phyloP scores from a whole-genome alignment of 2,113 vertebrate genomes.

The Hydropotes inermis region DNA sequence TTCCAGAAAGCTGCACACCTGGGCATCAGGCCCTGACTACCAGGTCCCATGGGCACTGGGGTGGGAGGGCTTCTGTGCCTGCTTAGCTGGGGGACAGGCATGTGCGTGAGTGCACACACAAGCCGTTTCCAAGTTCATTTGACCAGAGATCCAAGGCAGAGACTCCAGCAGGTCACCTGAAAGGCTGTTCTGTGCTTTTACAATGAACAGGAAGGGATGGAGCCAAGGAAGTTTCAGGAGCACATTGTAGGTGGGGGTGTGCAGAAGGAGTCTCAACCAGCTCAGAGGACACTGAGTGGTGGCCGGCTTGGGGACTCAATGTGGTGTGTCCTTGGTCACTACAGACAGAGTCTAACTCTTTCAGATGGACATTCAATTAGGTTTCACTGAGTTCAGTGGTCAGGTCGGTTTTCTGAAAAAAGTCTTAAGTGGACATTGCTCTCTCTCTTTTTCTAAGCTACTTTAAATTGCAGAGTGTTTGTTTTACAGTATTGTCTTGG shows the following conservation, averaged over 20 bases:
- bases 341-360: neutral
- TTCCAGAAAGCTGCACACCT: too few species aligned
- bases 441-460: neutral
- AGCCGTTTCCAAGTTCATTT: too few species aligned
- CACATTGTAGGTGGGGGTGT: neutral
- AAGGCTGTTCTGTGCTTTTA: fast-evolving
- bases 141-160: too few species aligned
- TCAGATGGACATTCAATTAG: neutral
- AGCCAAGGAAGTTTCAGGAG: neutral
- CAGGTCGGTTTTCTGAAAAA: neutral
- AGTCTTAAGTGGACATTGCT: neutral
- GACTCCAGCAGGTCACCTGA: fast-evolving
- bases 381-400: neutral
- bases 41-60: too few species aligned
- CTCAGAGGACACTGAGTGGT: neutral
- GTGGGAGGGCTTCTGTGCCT: too few species aligned
- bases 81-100: too few species aligned
- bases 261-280: neutral
- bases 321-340: neutral
- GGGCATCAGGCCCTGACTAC: too few species aligned
- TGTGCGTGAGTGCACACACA: too few species aligned
- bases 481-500: too few species aligned
- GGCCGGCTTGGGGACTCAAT: neutral
- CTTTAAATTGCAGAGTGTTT: too few species aligned
- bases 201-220: too few species aligned